phyloP scores from a whole-genome alignment of 2,113 vertebrate species.

The Morone saxatilis region DNA sequence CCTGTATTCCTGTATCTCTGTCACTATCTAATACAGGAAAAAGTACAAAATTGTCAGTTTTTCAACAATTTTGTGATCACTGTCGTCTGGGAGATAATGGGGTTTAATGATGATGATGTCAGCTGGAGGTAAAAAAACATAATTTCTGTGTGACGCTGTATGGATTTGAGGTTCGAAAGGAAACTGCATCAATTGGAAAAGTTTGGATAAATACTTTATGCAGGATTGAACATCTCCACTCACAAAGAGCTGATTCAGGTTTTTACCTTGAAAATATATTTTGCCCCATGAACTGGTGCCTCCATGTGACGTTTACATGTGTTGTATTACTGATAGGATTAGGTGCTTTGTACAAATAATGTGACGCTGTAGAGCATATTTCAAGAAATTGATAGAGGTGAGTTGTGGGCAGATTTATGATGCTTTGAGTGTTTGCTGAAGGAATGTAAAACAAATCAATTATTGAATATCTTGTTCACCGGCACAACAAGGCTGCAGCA shows the following conservation, averaged over 20 bases:
- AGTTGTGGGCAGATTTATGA: too few relatives aligned
- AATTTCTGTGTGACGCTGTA: neutral
- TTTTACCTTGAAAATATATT: neutral
- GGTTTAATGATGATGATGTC: neutral
- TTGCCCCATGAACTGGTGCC: neutral
- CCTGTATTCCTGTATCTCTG: too few relatives aligned
- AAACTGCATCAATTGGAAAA: neutral
- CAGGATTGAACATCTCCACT: neutral
- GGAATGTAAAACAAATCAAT: neutral
- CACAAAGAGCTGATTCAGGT: neutral
- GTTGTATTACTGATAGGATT: neutral
- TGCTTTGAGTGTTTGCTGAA: neutral
- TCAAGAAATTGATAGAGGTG: neutral
- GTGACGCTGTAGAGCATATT: neutral
- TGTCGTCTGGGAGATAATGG: neutral
- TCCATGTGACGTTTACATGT: neutral
- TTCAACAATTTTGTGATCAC: neutral
- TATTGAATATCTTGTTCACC: neutral
- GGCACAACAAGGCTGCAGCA: neutral
- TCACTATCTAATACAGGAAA: neutral
- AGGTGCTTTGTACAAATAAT: neutral
- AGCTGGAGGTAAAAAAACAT: neutral
- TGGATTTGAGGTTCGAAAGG: neutral
- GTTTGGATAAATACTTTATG: neutral
- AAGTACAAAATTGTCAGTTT: neutral